These are phyloP conservation scores for Equus quagga DNA, from an alignment of 2,113 vertebrate species.

Conservation along the genomic window DNA sequence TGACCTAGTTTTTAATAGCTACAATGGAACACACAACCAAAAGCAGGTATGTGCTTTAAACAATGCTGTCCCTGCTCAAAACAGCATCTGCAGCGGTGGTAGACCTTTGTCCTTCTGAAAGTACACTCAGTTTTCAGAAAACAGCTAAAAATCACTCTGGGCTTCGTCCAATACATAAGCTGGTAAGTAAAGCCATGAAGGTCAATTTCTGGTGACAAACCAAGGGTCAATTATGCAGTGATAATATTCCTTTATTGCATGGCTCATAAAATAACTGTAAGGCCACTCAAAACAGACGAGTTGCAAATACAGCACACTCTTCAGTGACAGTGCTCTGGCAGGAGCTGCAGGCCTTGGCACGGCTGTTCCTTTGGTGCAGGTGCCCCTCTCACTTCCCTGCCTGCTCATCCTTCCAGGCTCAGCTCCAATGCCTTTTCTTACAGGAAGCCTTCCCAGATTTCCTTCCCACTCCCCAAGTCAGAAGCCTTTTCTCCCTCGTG, in stretches of 20 bases:
- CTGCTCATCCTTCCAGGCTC: background rate
- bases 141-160: slow-evolving; percentile 10
- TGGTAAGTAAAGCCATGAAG: background rate
- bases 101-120: background rate
- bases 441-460: background rate
- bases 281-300: background rate
- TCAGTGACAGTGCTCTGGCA: background rate
- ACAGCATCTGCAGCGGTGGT: background rate
- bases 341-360: background rate
- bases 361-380: background rate
- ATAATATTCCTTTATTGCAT: background rate
- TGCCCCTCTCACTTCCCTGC: background rate
- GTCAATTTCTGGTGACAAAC: slow-evolving; percentile 10
- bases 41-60: background rate
- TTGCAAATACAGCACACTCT: background rate
- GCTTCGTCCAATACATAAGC: background rate
- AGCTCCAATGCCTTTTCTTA: background rate
- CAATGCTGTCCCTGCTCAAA: background rate
- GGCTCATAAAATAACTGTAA: background rate
- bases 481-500: background rate
- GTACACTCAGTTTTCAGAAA: background rate
- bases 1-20: background rate
- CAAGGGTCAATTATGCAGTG: background rate
- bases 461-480: background rate
- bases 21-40: background rate